These are phyloP conservation scores for Hipposideros larvatus DNA, from an alignment of 2,797 vertebrate genomes.

Conservation along the genomic window DNA sequence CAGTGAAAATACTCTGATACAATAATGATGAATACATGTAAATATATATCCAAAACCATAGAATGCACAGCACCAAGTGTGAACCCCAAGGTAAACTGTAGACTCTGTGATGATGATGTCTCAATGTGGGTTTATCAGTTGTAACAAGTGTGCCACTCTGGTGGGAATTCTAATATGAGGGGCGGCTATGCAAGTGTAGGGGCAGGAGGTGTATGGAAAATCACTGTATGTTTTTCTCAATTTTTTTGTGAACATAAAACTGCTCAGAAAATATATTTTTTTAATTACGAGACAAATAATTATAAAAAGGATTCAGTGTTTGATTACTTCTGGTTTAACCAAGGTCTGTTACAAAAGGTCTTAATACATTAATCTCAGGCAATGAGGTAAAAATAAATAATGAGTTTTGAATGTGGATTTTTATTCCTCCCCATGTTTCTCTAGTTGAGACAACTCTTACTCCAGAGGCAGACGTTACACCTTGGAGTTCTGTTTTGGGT, in stretches of 20 bases:
- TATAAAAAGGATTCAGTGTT: constrained; percentile 70
- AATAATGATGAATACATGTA: background rate
- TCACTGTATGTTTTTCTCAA: background rate
- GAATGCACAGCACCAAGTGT: background rate
- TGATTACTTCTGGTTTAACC: constrained; percentile 56
- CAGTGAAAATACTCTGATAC: background rate
- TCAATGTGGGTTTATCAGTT: background rate
- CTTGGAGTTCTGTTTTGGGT: constrained; percentile 2
- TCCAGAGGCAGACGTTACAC: background rate
- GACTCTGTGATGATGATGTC: background rate
- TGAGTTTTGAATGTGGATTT: constrained; percentile 51
- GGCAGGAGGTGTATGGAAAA: background rate
- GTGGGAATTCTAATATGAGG: background rate
- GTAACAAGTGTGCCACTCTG: background rate
- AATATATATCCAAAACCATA: background rate
- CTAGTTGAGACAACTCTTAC: background rate
- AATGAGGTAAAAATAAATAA: constrained; percentile 73
- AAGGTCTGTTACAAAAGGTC: constrained; percentile 61
- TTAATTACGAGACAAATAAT: constrained; percentile 80
- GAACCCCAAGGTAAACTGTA: background rate
- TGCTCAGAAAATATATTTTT: background rate
- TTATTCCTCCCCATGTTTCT: background rate
- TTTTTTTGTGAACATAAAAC: background rate
- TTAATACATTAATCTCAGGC: constrained; percentile 71
- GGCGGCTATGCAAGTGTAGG: background rate